Base-by-base conservation (phyloP, 2,888 invertebrate species). In the Meandrusa payeni region DNA sequence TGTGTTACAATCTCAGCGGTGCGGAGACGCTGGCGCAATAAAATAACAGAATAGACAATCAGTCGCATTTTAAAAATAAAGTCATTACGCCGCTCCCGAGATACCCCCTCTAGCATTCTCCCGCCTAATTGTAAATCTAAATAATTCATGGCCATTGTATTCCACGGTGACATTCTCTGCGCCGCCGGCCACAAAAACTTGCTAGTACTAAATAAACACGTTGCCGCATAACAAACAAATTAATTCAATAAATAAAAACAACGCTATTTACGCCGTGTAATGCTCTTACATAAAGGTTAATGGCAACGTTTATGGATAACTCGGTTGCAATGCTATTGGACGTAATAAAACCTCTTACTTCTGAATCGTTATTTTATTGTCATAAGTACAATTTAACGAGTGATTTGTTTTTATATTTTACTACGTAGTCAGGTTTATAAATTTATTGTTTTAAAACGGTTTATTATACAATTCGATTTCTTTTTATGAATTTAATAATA, bases 171-270 rank as follows among this genome's bases (percentile, higher is more conserved):
- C 31, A 24, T 40, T 20, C 41, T 27, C 7, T 20, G 32, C 7
- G 9, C 20, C 2, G 19, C 1, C 11, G 1, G 19, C 17, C 15
- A 29, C 15, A 31, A 23, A 24, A 3, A 17, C 26, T n/a, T 1
- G 13, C 29, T 11, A 23, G 17, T 37, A 11, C 5, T 11, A n/a
- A 7, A 26, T 11, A 23, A 15, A 29, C 38, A 15, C 24, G 9
- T 26, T 27, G 26, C 22, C 4, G 31, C 26, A 20, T 27, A 28
- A 27, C 39, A 11, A 38, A 33, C 26, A 33, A 39, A 17, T 44
- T 39, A 33, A 44, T 39, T 39, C 33, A 33, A 39, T 44, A 33
- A 39, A 38, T 26, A 44, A 44, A 38, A 44, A 38, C 27, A 23
- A 20, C 26, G 13, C 20, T 27, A 13, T 32, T 32, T 33, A 44